Evolutionary conservation across 1,140 invertebrate genomes (phyloP).

Genomic region (Drosophila baimaii): DNA sequence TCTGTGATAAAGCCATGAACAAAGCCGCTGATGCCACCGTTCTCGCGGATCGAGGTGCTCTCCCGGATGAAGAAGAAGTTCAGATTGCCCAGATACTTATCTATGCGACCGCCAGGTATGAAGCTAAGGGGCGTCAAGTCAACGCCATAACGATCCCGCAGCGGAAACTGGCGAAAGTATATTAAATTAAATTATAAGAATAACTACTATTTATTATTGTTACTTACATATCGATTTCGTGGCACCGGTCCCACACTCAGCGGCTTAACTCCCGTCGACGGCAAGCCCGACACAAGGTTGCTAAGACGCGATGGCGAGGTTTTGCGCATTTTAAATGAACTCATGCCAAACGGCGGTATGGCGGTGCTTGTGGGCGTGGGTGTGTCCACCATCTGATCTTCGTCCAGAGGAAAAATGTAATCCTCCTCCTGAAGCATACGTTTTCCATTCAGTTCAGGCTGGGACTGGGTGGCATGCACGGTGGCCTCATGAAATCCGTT

Average conservation of each 20-base stretch:
- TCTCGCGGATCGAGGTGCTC: slow-evolving; percentile 95
- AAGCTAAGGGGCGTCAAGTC: slow-evolving; percentile 94
- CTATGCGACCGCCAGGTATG: slow-evolving; percentile 91
- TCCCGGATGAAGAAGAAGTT: slow-evolving; percentile 98
- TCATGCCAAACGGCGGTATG: slow-evolving; percentile 71
- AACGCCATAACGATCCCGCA: slow-evolving; percentile 90
- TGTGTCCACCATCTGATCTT: slow-evolving; percentile 86
- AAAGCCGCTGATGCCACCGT: slow-evolving; percentile 96
- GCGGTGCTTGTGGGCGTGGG: slow-evolving; percentile 72
- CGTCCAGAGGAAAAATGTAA: slow-evolving; percentile 90
- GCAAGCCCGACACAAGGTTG: slow-evolving; percentile 37
- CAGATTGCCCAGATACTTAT: slow-evolving; percentile 95
- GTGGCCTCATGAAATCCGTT: slow-evolving; percentile 61
- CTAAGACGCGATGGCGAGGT: slow-evolving; percentile 68
- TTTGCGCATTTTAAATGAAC: slow-evolving; percentile 76
- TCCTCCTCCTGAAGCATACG: slow-evolving; percentile 84
- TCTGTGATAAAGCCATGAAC: slow-evolving; percentile 97
- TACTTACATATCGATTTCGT: slow-evolving; percentile 63
- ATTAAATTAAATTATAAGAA: not conserved
- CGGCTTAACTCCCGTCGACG: slow-evolving; percentile 41
- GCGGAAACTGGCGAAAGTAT: slow-evolving; percentile 85
- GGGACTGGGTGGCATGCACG: slow-evolving; percentile 49
- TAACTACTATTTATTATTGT: not conserved
- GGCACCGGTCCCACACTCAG: slow-evolving; percentile 32
- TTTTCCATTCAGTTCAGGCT: slow-evolving; percentile 68